Conservation (phyloP, 2,113 vertebrate genomes). For the Egretta garzetta region DNA sequence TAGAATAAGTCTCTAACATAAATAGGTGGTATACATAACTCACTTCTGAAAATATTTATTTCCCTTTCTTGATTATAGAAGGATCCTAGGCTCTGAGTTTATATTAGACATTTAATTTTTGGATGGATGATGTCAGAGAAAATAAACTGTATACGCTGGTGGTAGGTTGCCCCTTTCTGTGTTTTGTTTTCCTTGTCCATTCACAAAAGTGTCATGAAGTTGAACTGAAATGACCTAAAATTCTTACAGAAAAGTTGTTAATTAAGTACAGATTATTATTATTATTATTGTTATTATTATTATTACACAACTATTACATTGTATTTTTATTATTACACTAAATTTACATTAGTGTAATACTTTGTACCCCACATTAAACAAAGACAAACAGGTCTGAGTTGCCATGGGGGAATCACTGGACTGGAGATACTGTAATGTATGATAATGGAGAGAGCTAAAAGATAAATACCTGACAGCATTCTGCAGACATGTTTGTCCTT, state of each 20-base stretch:
- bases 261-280: neutral
- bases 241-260: neutral
- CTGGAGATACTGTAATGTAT: neutral
- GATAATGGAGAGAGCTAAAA: neutral
- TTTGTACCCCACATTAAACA: neutral
- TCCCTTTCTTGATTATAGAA: neutral
- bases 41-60: neutral
- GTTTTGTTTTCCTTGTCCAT: neutral
- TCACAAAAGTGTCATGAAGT: neutral
- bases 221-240: neutral
- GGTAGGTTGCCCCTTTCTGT: neutral
- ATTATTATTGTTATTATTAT: neutral
- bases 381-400: neutral
- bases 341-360: neutral
- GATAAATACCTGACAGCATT: neutral
- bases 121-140: neutral
- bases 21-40: neutral
- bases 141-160: accelerated
- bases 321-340: neutral
- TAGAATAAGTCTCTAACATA: neutral
- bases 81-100: neutral
- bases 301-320: neutral
- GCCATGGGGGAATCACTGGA: neutral
- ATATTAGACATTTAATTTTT: neutral
- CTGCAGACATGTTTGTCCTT: neutral